These are phyloP conservation scores for Lynx canadensis DNA, from an alignment of 2,113 vertebrate genomes.

Conservation along the genomic window DNA sequence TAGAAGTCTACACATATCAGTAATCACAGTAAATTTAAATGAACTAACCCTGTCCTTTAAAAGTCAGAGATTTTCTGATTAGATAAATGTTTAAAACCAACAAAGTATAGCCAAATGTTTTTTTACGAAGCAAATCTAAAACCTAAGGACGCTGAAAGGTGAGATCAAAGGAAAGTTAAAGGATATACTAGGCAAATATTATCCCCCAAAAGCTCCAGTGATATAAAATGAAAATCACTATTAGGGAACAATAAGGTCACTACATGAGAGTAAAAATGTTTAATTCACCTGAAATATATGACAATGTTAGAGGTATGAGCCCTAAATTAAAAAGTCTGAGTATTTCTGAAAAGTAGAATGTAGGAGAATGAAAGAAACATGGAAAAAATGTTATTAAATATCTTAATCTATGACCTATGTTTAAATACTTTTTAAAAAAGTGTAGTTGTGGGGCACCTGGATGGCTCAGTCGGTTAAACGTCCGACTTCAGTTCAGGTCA, in stretches of 20 bases:
- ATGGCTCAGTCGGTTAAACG: too few relatives aligned
- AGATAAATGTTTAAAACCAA: background rate
- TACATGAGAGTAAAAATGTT: background rate
- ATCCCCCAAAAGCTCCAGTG: background rate
- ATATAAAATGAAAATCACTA: background rate
- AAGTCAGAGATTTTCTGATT: background rate
- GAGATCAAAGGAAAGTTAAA: slow-evolving; percentile 8
- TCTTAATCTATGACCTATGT: background rate
- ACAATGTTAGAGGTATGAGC: background rate
- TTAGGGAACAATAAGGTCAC: background rate
- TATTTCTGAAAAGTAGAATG: background rate
- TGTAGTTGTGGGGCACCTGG: background rate
- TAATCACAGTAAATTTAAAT: background rate
- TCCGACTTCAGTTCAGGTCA: too few relatives aligned
- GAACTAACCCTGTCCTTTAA: background rate
- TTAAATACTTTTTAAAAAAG: background rate
- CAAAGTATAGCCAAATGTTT: background rate
- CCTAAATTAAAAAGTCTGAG: background rate
- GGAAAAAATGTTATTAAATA: background rate
- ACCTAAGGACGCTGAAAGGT: background rate
- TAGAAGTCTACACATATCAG: background rate
- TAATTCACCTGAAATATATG: background rate
- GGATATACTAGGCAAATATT: background rate
- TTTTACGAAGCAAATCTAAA: slow-evolving; percentile 20
- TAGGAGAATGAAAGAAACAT: background rate